phyloP scores from a whole-genome alignment of 2,888 invertebrate genomes.

The Creontiades dilutus region DNA sequence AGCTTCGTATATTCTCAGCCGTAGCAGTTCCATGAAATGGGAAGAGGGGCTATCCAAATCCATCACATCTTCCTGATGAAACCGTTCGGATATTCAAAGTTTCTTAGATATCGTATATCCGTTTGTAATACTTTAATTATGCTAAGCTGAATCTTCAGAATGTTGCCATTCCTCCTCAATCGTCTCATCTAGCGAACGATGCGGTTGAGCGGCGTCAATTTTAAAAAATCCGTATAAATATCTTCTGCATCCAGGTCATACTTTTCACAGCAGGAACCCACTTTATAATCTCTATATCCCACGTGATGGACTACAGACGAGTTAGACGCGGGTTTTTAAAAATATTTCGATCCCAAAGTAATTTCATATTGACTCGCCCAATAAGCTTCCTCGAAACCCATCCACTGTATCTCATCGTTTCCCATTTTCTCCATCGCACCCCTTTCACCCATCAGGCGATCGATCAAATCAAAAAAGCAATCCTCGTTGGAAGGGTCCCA shows the following conservation, averaged over 20 bases:
- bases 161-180: no score
- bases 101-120: no score
- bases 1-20: no score
- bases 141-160: no score
- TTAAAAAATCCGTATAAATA: no score
- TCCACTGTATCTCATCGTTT: not conserved
- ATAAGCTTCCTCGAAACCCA: not conserved
- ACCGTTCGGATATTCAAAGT: no score
- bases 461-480: constrained; percentile 26
- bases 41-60: no score
- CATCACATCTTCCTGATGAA: no score
- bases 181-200: not conserved
- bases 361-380: not conserved
- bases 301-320: not conserved
- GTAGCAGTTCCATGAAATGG: no score
- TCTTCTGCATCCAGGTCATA: not conserved
- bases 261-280: not conserved
- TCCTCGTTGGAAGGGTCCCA: not conserved
- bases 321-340: not conserved
- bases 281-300: not conserved
- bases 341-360: not conserved
- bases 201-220: not conserved
- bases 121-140: no score
- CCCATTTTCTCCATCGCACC: not conserved
- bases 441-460: not conserved